phyloP scores from a whole-genome alignment of 1,140 invertebrate genomes.

The Lepidotrigona ventralis region DNA sequence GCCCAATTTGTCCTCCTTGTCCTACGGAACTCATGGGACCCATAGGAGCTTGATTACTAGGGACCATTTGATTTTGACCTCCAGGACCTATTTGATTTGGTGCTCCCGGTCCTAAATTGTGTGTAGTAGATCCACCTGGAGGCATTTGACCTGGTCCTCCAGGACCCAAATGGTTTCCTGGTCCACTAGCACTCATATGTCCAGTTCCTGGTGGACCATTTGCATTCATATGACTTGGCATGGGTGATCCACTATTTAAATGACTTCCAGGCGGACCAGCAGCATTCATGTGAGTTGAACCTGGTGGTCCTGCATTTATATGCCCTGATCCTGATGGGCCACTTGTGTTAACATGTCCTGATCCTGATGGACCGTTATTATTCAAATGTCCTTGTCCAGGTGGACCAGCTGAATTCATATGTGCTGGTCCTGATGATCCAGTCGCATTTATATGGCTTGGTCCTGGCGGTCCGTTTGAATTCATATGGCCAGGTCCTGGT shows the following conservation, averaged over 20 bases:
- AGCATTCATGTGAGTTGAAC: constrained; percentile 54
- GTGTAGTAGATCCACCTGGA: constrained; percentile 42
- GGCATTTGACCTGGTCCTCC: constrained; percentile 62
- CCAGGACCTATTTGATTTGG: constrained; percentile 59
- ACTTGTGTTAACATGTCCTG: constrained; percentile 59
- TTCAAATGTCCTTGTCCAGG: constrained; percentile 63
- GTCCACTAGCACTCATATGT: constrained; percentile 57
- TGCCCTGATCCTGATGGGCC: constrained; percentile 60
- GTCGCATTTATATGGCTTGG: constrained; percentile 66
- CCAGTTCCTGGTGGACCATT: constrained; percentile 64
- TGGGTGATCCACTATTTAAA: constrained; percentile 60
- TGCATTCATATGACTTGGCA: constrained; percentile 64
- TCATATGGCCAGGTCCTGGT: constrained; percentile 64
- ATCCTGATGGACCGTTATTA: constrained; percentile 44
- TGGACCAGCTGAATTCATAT: constrained; percentile 63
- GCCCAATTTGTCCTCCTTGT: constrained; percentile 54
- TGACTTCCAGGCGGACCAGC: constrained; percentile 64
- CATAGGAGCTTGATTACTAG: constrained; percentile 56
- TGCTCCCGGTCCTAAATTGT: constrained; percentile 60
- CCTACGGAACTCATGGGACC: constrained; percentile 54
- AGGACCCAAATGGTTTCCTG: constrained; percentile 59
- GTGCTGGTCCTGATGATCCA: constrained; percentile 60
- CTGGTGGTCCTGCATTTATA: constrained; percentile 65
- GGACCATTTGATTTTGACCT: constrained; percentile 59
- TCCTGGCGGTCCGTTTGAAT: constrained; percentile 51